These are phyloP conservation scores for Sprattus sprattus DNA, from an alignment of 2,113 vertebrate genomes.

Conservation along the genomic window DNA sequence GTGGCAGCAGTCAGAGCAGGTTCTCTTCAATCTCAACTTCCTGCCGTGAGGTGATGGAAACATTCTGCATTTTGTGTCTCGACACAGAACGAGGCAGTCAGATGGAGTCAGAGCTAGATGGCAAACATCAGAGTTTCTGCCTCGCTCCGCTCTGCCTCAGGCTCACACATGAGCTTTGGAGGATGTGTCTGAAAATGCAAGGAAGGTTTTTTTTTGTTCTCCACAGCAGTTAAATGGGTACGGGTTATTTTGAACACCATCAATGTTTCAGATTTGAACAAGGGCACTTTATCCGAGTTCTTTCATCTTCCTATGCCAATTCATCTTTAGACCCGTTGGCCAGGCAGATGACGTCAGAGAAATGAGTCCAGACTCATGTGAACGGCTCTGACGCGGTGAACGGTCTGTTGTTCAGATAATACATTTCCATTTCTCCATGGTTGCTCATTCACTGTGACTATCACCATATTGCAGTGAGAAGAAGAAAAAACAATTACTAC, in stretches of 20 bases:
- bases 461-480: not conserved
- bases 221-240: not conserved
- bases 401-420: not conserved
- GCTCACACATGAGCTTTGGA: not conserved
- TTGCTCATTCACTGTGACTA: constrained; percentile 6
- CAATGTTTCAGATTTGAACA: not conserved
- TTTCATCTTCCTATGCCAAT: not conserved
- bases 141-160: not conserved
- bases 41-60: not conserved
- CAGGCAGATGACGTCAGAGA: not conserved
- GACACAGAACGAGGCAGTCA: not conserved
- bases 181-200: not conserved
- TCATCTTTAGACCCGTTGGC: not conserved
- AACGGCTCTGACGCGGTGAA: not conserved
- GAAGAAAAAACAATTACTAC: not conserved
- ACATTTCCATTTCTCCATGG: not conserved
- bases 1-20: not conserved
- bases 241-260: not conserved
- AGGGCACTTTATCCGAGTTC: not conserved
- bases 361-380: not conserved
- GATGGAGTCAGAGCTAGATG: not conserved
- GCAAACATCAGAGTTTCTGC: not conserved
- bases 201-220: not conserved
- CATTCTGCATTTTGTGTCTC: not conserved
- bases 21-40: not conserved